Evolutionary conservation across 1,140 invertebrate species (phyloP), one percentile per base, ranked within the genome.

Genomic region (Babylonia areolata): DNA sequence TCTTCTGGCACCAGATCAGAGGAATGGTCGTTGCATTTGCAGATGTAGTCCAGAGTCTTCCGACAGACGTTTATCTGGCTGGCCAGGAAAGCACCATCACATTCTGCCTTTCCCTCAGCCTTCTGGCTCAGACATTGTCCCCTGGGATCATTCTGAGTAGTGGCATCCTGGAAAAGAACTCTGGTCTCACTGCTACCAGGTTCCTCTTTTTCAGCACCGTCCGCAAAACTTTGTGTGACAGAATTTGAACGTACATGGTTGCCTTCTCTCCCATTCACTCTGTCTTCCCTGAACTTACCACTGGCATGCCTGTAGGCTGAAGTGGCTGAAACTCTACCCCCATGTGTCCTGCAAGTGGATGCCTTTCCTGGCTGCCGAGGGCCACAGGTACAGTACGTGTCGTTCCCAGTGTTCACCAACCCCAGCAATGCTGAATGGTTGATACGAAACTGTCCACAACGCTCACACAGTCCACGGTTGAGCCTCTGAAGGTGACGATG

Each of bases 371-470:
- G 64, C 33, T 75, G 83, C 37, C 85, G 33, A 42, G 87, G 84
- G 0, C 85, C 85, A 87, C 87, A 88, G 3, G 82, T 83, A 79
- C 86, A 85, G 69, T 87, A 86, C 11, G 87, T 88, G 31, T 87
- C 81, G 31, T 35, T 77, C 20, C 86, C 85, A 37, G n/a, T 54
- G 3, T 46, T 15, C 35, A 85, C 39, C 6, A 84, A 6, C 5
- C 80, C 46, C 46, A 75, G 39, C 28, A 80, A 39, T 46, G 79
- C 39, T 12, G 42, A 75, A 28, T 37, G 17, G 39, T 86, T 51
- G 28, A 89, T 35, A 23, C 85, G 82, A 33, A 84, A 79, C 58
- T 86, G 37, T 33, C 88, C 84, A 78, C 88, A 89, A 11, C 54
- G 79, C 2, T 84, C 39, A 39, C 88, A 89, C 0, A 81, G 79